phyloP scores from a whole-genome alignment of 2,113 vertebrate species.

The Prolemur simus region DNA sequence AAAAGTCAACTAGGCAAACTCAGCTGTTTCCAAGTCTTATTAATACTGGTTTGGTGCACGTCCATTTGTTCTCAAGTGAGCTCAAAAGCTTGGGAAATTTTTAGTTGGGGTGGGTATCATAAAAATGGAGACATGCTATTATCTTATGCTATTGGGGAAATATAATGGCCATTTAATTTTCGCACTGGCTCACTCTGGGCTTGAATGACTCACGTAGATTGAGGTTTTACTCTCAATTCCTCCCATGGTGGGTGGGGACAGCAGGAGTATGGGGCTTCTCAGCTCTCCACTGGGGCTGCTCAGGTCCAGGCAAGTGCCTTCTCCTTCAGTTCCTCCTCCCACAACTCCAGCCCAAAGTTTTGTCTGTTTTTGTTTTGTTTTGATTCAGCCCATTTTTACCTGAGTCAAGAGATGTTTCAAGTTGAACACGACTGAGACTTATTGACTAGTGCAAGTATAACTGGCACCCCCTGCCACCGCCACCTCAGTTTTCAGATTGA shows the following conservation, averaged over 20 bases:
- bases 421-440: not conserved
- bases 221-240: not conserved
- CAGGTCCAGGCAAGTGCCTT: not conserved
- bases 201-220: not conserved
- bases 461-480: not conserved
- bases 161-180: conserved; percentile 8
- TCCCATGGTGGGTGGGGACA: not conserved
- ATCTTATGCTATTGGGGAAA: not conserved
- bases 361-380: not conserved
- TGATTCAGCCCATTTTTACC: not conserved
- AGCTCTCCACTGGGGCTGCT: not conserved
- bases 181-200: not conserved
- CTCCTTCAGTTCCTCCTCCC: not conserved
- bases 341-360: not conserved
- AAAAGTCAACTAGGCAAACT: conserved; percentile 22
- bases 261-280: not conserved
- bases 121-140: not conserved
- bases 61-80: conserved; percentile 46
- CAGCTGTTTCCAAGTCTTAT: conserved; percentile 40
- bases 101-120: not conserved
- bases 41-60: not conserved
- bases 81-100: not conserved
- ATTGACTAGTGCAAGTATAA: not conserved
- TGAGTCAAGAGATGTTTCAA: not conserved
- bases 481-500: conserved; percentile 11